Evolutionary conservation across 1,140 invertebrate species (phyloP), one percentile per base, ranked within the genome.

Genomic region (Anthonomus grandis): DNA sequence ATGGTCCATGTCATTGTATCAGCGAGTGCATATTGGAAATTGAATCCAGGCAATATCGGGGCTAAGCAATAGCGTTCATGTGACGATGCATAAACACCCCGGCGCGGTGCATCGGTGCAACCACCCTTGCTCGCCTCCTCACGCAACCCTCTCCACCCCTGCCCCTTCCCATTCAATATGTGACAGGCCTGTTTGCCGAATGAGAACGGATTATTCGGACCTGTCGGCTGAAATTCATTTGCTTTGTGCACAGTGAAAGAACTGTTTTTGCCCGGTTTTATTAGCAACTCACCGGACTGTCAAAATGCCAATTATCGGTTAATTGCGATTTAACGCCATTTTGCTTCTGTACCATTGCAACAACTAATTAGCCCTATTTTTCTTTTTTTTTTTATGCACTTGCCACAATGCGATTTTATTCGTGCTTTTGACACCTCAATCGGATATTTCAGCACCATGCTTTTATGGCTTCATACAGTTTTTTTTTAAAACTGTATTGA

Each of bases 11-110:
- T n/a, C n/a, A n/a, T n/a, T n/a, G n/a, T n/a, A n/a, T n/a, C n/a
- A n/a, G n/a, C n/a, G n/a, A n/a, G n/a, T 67, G 65, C 67, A 69
- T 69, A 69, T 69, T 67, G 67, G 65, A 69, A 69, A 69, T 69
- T 67, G 67, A 69, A 69, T 67, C 65, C n/a, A 62, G 63, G 64
- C 67, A 67, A 67, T 66, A 60, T 53, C 64, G 42, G 47, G n/a
- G n/a, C n/a, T n/a, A 56, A 44, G 57, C 66, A 66, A 66, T 68
- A 63, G 64, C 65, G 48, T 60, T 61, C 66, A 59, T 63, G 62
- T 67, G 65, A 67, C 65, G 65, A 64, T 64, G 64, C 64, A 67
- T 66, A 66, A 64, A 62, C 61, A 67, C 59, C 57, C 62, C 57
- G 57, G 48, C n/a, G n/a, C n/a, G n/a, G n/a, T n/a, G 64, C 65